A percentile compares a stretch with the other conserved stretches of the same genome.
Evolutionary conservation across 2,113 vertebrate genomes (phyloP).

Genomic region (Perccottus glenii): DNA sequence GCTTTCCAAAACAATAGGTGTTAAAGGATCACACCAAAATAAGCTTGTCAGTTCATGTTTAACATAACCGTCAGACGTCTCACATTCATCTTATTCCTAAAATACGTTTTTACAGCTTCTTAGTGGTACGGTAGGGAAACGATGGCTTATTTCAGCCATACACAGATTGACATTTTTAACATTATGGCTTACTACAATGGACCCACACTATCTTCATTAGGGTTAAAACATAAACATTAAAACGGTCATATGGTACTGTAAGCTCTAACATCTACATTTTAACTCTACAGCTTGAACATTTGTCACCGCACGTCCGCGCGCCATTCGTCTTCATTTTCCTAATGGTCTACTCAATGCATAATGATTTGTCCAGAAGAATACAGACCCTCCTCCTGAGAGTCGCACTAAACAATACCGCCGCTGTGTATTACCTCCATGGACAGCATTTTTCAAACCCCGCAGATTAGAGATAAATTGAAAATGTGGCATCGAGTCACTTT

Average conservation of each 20-base stretch:
- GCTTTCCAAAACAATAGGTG: conserved; percentile 53
- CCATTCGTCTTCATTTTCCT: conserved; percentile 83
- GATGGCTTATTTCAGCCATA: not conserved
- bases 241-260: not conserved
- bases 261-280: conserved; percentile 53
- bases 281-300: conserved; percentile 67
- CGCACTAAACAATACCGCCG: conserved; percentile 73
- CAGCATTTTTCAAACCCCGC: conserved; percentile 70
- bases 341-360: conserved; percentile 85
- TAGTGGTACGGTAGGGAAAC: not conserved
- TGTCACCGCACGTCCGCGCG: conserved; percentile 63
- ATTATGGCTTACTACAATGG: too few species aligned
- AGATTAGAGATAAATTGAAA: conserved; percentile 58
- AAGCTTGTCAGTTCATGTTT: conserved; percentile 13
- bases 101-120: conserved; percentile 14
- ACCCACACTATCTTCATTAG: too few species aligned
- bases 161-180: not conserved
- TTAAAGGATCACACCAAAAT: conserved; percentile 55
- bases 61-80: conserved; percentile 14
- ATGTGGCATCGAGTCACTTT: conserved; percentile 35
- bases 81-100: conserved; percentile 21
- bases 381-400: conserved; percentile 69
- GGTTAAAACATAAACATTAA: too few species aligned
- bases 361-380: conserved; percentile 82
- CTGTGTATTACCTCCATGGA: conserved; percentile 62